A percentile compares a stretch with the other conserved stretches of the same genome.
phyloP scores from a whole-genome alignment of 1,140 invertebrate genomes.

The Apis dorsata region DNA sequence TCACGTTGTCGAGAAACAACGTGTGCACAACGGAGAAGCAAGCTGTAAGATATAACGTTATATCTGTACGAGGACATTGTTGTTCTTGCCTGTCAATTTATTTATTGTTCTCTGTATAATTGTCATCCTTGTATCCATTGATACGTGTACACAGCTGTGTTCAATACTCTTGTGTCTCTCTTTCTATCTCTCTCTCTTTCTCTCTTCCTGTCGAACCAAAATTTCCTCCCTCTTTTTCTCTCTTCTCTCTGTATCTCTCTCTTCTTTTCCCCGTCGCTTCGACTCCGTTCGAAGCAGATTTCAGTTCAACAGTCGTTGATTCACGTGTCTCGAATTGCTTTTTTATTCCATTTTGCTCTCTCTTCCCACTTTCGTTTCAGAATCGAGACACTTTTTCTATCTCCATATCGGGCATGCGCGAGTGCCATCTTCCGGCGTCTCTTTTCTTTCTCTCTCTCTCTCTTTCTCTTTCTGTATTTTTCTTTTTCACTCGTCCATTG shows the following conservation, averaged over 20 bases:
- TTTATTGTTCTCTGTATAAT: constrained; percentile 65
- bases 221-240: not conserved
- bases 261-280: not conserved
- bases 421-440: not conserved
- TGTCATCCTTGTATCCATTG: constrained; percentile 60
- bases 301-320: not conserved
- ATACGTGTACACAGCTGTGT: constrained; percentile 67
- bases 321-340: not conserved
- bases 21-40: constrained; percentile 44
- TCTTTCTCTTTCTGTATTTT: not conserved
- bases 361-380: not conserved
- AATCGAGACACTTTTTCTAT: constrained; percentile 25
- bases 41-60: constrained; percentile 60
- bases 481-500: not conserved
- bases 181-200: not conserved
- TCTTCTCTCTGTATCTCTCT: not conserved
- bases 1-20: constrained; percentile 27
- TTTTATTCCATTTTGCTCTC: not conserved
- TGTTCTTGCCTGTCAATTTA: constrained; percentile 67
- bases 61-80: constrained; percentile 65
- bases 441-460: not conserved
- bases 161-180: constrained; percentile 45
- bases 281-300: not conserved
- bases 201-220: not conserved
- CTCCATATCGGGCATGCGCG: constrained; percentile 3